Conservation (phyloP, 2,797 vertebrate genomes). For the Lepus oiostolus region DNA sequence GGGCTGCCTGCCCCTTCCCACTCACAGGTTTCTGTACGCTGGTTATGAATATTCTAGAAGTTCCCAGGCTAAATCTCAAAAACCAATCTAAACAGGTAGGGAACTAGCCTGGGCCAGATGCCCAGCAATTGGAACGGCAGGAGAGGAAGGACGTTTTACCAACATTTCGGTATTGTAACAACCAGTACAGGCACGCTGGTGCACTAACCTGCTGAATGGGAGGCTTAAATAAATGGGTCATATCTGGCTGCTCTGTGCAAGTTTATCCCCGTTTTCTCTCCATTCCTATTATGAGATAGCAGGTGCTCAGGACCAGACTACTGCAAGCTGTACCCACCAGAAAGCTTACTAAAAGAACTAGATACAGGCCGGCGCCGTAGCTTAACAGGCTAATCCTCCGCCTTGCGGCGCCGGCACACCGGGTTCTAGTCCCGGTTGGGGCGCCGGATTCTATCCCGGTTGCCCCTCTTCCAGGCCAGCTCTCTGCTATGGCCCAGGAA, state of each 20-base stretch:
- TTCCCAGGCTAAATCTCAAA: slow-evolving; percentile 18
- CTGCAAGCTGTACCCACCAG: not conserved
- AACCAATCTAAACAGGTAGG: not conserved
- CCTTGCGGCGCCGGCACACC: no score
- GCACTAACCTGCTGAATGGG: not conserved
- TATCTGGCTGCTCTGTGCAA: not conserved
- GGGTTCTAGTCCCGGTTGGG: no score
- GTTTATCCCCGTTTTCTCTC: not conserved
- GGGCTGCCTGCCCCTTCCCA: not conserved
- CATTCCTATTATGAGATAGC: not conserved
- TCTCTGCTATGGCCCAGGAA: no score
- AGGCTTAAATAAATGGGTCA: not conserved
- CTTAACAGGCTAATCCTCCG: no score
- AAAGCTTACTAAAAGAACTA: slow-evolving; percentile 24
- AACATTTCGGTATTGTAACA: not conserved
- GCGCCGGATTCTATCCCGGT: no score
- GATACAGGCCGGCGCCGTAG: not conserved
- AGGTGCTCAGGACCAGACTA: not conserved
- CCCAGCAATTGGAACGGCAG: not conserved
- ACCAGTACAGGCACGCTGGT: not conserved
- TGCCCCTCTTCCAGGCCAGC: no score
- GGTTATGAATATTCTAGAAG: not conserved
- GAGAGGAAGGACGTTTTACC: not conserved
- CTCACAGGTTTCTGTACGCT: not conserved
- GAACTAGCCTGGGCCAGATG: not conserved